Percentiles rank a stretch among this genome's conserved stretches.
Evolutionary conservation across 2,113 vertebrate genomes (phyloP).

Genomic region (Carassius gibelio): DNA sequence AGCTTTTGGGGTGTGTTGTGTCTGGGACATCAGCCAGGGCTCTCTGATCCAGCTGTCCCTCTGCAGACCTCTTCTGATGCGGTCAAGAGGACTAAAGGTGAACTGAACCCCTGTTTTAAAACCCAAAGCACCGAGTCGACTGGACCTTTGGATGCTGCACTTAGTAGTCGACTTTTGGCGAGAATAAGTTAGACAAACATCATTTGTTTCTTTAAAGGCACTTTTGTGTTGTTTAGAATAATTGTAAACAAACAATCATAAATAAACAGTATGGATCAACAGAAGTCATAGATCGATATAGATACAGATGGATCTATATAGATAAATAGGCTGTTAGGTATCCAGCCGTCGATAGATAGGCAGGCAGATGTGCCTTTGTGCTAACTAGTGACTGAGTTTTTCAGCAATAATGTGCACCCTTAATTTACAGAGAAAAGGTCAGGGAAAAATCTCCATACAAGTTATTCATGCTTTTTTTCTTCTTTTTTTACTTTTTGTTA

Average conservation of each 20-base stretch:
- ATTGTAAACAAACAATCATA: neutral
- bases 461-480: too few species aligned
- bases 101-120: neutral
- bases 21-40: neutral
- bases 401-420: too few species aligned
- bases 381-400: too few species aligned
- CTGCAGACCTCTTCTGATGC: constrained; percentile 13
- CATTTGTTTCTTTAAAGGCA: neutral
- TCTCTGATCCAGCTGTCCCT: constrained; percentile 8
- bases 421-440: too few species aligned
- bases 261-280: too few species aligned
- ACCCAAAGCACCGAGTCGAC: neutral
- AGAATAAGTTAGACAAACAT: neutral
- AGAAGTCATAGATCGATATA: neutral
- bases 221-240: constrained; percentile 6
- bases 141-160: neutral
- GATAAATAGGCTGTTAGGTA: too few species aligned
- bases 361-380: too few species aligned
- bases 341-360: too few species aligned
- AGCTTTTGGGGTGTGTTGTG: neutral
- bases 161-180: neutral
- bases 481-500: too few species aligned
- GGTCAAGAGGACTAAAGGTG: constrained; percentile 16
- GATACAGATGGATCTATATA: neutral
- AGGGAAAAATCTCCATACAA: too few species aligned